These are phyloP conservation scores for Jaculus jaculus DNA, from an alignment of 2,113 vertebrate genomes.

Conservation along the genomic window DNA sequence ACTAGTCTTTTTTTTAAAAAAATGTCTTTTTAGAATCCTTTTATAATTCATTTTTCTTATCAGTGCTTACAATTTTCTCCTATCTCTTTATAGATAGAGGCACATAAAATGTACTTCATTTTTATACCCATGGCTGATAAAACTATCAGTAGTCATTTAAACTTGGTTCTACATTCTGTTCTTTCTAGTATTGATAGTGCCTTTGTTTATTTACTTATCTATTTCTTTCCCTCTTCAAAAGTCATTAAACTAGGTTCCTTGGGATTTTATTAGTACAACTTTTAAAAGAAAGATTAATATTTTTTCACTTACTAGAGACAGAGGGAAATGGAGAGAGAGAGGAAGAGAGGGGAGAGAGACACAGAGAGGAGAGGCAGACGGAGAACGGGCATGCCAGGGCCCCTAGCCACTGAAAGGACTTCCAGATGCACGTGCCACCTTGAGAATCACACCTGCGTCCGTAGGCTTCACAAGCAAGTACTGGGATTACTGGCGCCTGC, in stretches of 20 bases:
- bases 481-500: too few species aligned
- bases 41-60: background rate
- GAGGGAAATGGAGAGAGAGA: too few species aligned
- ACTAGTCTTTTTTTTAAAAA: background rate
- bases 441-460: too few species aligned
- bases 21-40: background rate
- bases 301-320: too few species aligned
- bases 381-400: too few species aligned
- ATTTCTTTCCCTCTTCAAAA: background rate
- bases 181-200: background rate
- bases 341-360: too few species aligned
- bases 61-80: background rate
- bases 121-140: background rate
- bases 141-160: background rate
- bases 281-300: too few species aligned
- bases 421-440: too few species aligned
- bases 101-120: background rate
- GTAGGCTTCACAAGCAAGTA: too few species aligned
- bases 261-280: too few species aligned
- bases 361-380: too few species aligned
- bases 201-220: background rate
- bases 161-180: constrained; percentile 1
- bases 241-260: background rate
- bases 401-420: too few species aligned
- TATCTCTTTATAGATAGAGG: background rate